phyloP scores from a whole-genome alignment of 1,140 invertebrate genomes.

The Macrocentrus cingulum region DNA sequence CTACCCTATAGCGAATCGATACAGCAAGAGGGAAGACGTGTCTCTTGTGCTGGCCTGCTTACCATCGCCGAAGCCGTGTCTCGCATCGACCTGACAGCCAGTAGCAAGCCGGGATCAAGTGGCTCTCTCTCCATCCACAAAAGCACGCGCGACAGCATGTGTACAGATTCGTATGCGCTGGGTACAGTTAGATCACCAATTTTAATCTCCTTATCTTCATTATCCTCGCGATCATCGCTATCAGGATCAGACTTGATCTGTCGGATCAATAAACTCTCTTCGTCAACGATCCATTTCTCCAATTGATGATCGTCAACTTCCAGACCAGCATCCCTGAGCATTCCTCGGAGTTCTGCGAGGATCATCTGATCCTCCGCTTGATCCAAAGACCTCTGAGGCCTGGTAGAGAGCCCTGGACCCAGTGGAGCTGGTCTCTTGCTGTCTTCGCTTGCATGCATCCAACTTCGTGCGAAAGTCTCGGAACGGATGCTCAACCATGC shows the following conservation, averaged over 20 bases:
- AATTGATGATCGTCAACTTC: constrained; percentile 52
- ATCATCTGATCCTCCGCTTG: constrained; percentile 44
- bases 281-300: constrained; percentile 49
- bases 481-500: constrained; percentile 58
- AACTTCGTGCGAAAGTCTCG: constrained; percentile 54
- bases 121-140: constrained; percentile 62
- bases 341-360: constrained; percentile 47
- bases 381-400: constrained; percentile 25
- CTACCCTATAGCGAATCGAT: constrained; percentile 19
- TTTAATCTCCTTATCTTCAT: constrained; percentile 34
- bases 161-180: constrained; percentile 51
- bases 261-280: constrained; percentile 39
- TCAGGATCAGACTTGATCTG: constrained; percentile 38
- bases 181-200: constrained; percentile 35
- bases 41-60: constrained; percentile 29
- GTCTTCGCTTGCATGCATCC: constrained; percentile 42
- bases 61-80: constrained; percentile 52
- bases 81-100: constrained; percentile 58
- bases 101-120: constrained; percentile 57
- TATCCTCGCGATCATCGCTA: constrained; percentile 24
- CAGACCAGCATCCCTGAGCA: constrained; percentile 54
- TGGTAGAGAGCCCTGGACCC: constrained; percentile 24
- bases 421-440: constrained; percentile 6
- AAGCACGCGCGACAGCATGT: constrained; percentile 54
- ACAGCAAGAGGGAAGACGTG: constrained; percentile 5